Evolutionary conservation across 2,888 invertebrate genomes (phyloP).

Genomic region (Pelosia muscerda): DNA sequence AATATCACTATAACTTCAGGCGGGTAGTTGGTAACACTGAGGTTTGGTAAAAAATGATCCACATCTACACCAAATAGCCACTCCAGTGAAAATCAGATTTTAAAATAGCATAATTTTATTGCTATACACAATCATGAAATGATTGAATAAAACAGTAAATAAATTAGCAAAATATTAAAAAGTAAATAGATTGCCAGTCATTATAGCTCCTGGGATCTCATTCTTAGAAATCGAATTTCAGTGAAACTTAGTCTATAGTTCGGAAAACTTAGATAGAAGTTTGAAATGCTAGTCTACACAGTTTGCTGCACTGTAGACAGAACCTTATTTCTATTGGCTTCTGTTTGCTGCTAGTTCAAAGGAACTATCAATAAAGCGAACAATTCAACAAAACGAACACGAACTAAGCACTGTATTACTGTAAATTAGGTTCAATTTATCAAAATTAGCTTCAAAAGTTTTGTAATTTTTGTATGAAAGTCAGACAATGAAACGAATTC

Average conservation of each 20-base stretch:
- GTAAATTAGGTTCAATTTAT: not conserved
- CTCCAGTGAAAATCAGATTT: too few relatives aligned
- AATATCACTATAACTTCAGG: too few relatives aligned
- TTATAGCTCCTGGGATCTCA: conserved; percentile 14
- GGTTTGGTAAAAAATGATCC: too few relatives aligned
- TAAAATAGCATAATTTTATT: too few relatives aligned
- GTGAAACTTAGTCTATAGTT: conserved; percentile 30
- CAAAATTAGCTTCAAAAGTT: not conserved
- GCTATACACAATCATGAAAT: not conserved
- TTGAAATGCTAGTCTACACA: conserved; percentile 35
- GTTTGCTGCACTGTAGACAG: conserved; percentile 35
- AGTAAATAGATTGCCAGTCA: not conserved
- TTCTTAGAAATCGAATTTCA: conserved; percentile 33
- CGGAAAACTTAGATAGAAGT: conserved; percentile 47
- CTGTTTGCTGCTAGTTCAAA: conserved; percentile 16
- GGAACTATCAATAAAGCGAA: not conserved
- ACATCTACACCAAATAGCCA: too few relatives aligned
- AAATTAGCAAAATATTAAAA: conserved; percentile 13
- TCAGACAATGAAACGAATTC: too few relatives aligned
- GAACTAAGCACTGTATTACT: not conserved
- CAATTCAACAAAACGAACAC: not conserved
- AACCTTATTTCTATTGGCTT: conserved; percentile 21
- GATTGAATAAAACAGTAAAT: not conserved
- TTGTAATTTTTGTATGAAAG: too few relatives aligned
- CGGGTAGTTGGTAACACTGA: too few relatives aligned